These are phyloP conservation scores for Aradophagus sp. DNA, from an alignment of 1,140 invertebrate genomes.

Conservation along the genomic window DNA sequence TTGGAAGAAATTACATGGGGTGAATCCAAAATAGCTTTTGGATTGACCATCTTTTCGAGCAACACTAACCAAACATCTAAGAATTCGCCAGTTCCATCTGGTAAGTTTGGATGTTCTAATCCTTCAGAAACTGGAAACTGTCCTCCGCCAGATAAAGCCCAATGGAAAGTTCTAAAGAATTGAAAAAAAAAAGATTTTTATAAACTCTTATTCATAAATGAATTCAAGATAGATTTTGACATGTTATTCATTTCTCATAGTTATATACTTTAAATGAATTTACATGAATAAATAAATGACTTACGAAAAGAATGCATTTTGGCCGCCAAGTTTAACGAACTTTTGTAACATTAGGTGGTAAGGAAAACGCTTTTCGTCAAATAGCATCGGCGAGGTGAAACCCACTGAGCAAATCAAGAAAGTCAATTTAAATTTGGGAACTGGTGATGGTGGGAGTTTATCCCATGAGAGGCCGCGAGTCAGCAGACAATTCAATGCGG, in stretches of 20 bases:
- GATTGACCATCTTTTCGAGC: conserved; percentile 92
- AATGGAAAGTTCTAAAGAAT: conserved; percentile 81
- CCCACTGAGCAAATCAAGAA: conserved; percentile 92
- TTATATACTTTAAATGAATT: background rate
- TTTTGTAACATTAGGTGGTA: conserved; percentile 93
- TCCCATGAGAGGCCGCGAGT: conserved; percentile 85
- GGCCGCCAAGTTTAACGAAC: conserved; percentile 85
- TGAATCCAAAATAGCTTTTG: conserved; percentile 87
- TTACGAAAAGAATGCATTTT: conserved; percentile 85
- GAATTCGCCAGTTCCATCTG: conserved; percentile 85
- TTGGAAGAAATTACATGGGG: conserved; percentile 85
- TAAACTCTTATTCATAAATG: too few relatives aligned
- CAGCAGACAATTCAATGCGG: conserved; percentile 83
- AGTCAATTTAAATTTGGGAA: conserved; percentile 86
- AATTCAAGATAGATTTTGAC: too few relatives aligned
- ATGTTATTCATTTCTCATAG: too few relatives aligned
- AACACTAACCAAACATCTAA: conserved; percentile 90
- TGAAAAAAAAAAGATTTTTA: conserved; percentile 23
- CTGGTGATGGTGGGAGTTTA: conserved; percentile 82
- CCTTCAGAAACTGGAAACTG: conserved; percentile 77
- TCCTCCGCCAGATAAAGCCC: conserved; percentile 83
- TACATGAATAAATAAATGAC: conserved; percentile 25
- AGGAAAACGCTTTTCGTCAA: conserved; percentile 91
- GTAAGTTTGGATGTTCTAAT: conserved; percentile 79
- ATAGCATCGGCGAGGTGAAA: conserved; percentile 91